phyloP scores from a whole-genome alignment of 2,113 vertebrate species.

The Fulmarus glacialis region DNA sequence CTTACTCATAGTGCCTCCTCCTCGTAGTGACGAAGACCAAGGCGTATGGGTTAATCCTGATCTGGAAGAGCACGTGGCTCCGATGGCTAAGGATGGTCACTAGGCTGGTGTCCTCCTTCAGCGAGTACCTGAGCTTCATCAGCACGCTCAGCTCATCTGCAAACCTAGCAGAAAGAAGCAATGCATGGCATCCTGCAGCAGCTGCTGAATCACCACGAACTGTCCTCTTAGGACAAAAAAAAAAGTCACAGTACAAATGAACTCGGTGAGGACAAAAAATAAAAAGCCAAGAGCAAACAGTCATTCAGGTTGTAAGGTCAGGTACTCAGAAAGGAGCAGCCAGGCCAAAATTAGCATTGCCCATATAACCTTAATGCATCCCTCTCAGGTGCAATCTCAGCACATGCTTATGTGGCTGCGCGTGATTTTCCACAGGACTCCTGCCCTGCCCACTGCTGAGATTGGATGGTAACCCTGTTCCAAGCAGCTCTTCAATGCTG shows the following conservation, averaged over 20 bases:
- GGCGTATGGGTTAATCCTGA: constrained; percentile 74
- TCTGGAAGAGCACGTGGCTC: constrained; percentile 81
- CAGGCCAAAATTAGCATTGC: not conserved
- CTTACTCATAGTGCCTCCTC: constrained; percentile 89
- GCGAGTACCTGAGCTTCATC: constrained; percentile 78
- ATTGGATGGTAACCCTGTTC: not conserved
- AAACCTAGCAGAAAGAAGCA: constrained; percentile 70
- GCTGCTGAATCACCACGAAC: not conserved
- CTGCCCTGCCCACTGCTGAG: not conserved
- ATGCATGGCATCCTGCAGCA: rapidly evolving
- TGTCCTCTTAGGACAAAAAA: not conserved
- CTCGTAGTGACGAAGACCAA: constrained; percentile 82
- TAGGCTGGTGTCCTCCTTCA: constrained; percentile 80
- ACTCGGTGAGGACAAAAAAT: rapidly evolving
- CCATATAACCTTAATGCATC: not conserved
- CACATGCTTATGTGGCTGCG: rapidly evolving
- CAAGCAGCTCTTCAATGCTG: not conserved
- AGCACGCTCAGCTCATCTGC: constrained; percentile 85
- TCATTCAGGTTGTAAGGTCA: not conserved
- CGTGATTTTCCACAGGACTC: not conserved
- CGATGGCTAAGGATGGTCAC: constrained; percentile 80
- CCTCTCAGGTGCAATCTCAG: not conserved
- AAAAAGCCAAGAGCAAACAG: not conserved
- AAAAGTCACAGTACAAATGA: not conserved
- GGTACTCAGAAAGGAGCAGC: not conserved